Evolutionary conservation across 2,888 invertebrate genomes (phyloP).

Genomic region (Chrysotoxum bicinctum): DNA sequence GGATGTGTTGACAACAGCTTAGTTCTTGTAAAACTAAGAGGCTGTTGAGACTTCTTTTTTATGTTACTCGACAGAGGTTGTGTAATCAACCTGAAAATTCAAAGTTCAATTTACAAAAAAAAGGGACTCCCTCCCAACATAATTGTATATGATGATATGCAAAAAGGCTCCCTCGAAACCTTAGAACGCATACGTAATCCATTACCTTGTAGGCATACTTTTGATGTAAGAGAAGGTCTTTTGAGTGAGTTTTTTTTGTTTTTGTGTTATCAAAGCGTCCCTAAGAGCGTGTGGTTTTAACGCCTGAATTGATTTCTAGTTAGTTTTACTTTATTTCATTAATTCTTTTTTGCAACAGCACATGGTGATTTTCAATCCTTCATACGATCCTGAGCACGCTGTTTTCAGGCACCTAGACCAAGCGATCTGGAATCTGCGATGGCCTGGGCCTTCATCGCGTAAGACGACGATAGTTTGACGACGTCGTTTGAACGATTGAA

Average conservation of each 20-base stretch:
- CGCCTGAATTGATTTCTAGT: background rate
- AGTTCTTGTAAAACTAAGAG: constrained; percentile 62
- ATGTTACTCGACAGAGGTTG: constrained; percentile 41
- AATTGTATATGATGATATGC: background rate
- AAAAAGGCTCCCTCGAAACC: background rate
- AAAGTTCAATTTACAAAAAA: constrained; percentile 31
- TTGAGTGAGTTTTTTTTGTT: background rate
- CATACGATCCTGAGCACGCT: too few species aligned
- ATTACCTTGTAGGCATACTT: background rate
- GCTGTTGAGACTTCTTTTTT: constrained; percentile 63
- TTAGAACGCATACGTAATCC: background rate
- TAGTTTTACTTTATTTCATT: too few species aligned
- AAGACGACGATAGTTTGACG: too few species aligned
- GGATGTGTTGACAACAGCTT: constrained; percentile 57
- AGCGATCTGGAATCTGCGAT: too few species aligned
- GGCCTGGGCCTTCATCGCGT: too few species aligned
- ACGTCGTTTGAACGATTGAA: too few species aligned
- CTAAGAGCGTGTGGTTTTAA: background rate
- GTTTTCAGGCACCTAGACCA: too few species aligned
- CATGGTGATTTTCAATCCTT: too few species aligned
- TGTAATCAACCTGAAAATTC: constrained; percentile 56
- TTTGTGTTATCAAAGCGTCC: background rate
- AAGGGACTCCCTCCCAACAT: background rate
- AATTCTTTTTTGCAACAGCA: too few species aligned
- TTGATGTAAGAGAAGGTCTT: background rate